A percentile compares a stretch with the other conserved stretches of the same genome.
Conservation (phyloP, 2,888 invertebrate genomes). For the Leptopterna dolabrata region DNA sequence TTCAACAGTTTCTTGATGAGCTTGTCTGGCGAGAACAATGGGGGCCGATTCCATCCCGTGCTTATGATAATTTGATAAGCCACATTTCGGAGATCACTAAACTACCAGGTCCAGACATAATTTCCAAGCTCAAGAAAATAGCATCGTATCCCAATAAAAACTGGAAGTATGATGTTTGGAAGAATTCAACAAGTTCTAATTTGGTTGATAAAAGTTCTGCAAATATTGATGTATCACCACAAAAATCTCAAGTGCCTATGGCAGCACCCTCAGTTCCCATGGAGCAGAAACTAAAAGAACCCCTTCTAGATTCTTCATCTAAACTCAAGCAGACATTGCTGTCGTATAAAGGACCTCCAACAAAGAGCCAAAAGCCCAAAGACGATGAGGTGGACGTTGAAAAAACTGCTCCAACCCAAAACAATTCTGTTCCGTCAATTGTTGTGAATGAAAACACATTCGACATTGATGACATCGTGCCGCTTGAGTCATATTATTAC, state of each 20-base stretch:
- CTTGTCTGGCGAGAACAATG: slow-evolving; percentile 89
- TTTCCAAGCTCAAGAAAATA: slow-evolving; percentile 68
- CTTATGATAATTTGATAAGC: slow-evolving; percentile 82
- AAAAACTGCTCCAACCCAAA: neutral
- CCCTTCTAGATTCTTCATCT: neutral
- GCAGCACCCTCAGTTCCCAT: neutral
- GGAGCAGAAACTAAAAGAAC: neutral
- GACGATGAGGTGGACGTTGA: neutral
- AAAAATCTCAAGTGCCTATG: neutral
- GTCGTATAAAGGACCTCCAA: slow-evolving; percentile 68
- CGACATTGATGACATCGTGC: neutral
- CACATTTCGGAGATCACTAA: slow-evolving; percentile 70
- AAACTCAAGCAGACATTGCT: slow-evolving; percentile 66
- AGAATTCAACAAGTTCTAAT: neutral
- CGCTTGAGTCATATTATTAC: slow-evolving; percentile 75
- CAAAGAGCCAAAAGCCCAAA: neutral
- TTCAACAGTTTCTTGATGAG: slow-evolving; percentile 91
- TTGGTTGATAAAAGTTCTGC: neutral
- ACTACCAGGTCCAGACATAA: slow-evolving; percentile 66
- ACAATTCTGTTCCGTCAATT: neutral
- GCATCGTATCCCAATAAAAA: slow-evolving; percentile 77
- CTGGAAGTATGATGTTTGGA: slow-evolving; percentile 70
- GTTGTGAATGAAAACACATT: neutral
- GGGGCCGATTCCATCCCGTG: slow-evolving; percentile 79
- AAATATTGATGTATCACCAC: neutral